A percentile compares a stretch with the other conserved stretches of the same genome.
phyloP scores from a whole-genome alignment of 2,113 vertebrate species.

The Trinectes maculatus region DNA sequence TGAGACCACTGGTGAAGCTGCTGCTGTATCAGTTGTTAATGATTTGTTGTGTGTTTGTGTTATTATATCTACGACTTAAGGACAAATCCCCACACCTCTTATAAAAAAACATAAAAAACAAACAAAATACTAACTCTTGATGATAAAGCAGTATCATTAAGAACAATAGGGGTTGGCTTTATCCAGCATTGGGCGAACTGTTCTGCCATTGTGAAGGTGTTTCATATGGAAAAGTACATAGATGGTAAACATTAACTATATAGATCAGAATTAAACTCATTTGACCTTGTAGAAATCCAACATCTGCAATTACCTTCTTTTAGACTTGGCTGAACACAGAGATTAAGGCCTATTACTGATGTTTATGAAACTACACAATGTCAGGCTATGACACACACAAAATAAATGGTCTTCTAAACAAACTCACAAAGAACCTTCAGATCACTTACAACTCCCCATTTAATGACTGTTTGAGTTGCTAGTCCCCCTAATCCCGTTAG shows the following conservation, averaged over 20 bases:
- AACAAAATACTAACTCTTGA: not conserved
- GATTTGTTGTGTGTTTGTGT: not conserved
- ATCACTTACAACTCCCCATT: not conserved
- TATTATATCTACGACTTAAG: no score
- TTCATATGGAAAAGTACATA: not conserved
- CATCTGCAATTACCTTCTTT: conserved; percentile 1
- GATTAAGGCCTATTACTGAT: no score
- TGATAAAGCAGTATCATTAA: conserved; percentile 8
- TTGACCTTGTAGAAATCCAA: not conserved
- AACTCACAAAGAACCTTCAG: not conserved
- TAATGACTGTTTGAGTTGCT: conserved; percentile 42
- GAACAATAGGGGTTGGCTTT: no score
- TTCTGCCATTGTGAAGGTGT: no score
- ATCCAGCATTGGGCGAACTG: no score
- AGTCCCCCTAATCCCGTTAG: conserved; percentile 21
- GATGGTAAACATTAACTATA: conserved; percentile 6
- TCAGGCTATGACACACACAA: not conserved
- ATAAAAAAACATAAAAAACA: no score
- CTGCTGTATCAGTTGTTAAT: not conserved
- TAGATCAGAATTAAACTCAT: conserved; percentile 8
- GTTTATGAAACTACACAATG: conserved; percentile 36
- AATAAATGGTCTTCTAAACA: no score
- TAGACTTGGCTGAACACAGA: conserved; percentile 14
- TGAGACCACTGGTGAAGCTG: not conserved
- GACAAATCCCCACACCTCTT: no score